Conservation (phyloP, 2,797 vertebrate species). For the Merluccius polli region DNA sequence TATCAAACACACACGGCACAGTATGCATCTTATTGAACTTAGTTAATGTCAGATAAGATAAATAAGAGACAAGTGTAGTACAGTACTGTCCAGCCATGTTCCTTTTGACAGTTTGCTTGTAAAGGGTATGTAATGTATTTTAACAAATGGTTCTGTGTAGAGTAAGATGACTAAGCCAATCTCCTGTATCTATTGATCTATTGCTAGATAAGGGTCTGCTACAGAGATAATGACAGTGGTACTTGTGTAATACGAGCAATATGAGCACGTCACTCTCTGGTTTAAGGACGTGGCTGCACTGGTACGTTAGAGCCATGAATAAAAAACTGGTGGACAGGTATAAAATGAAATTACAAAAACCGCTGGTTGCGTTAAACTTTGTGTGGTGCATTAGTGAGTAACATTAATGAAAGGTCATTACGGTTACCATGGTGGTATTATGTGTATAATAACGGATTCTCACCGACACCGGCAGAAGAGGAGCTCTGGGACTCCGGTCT, state of each 20-base stretch:
- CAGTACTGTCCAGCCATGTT: background rate
- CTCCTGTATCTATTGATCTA: too few species aligned
- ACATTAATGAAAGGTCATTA: background rate
- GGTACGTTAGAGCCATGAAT: background rate
- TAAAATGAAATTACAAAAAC: background rate
- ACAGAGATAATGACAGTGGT: too few species aligned
- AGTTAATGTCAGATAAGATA: background rate
- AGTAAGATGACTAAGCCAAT: too few species aligned
- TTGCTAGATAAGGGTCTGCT: too few species aligned
- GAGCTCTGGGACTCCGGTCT: slow-evolving; percentile 7
- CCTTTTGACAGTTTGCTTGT: background rate
- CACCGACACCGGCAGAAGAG: slow-evolving; percentile 44
- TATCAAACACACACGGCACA: background rate
- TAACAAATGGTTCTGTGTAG: too few species aligned
- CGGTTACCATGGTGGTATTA: background rate
- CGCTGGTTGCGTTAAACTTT: background rate
- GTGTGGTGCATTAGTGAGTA: background rate
- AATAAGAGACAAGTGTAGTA: background rate
- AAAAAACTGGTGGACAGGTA: background rate
- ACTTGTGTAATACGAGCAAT: too few species aligned
- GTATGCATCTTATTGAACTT: background rate
- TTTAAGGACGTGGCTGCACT: too few species aligned
- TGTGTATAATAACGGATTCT: slow-evolving; percentile 1
- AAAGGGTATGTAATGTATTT: too few species aligned
- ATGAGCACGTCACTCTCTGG: too few species aligned